Percentiles rank a stretch among this genome's conserved stretches.
These are phyloP conservation scores for Hyposmocoma kahamanoa DNA, from an alignment of 1,140 invertebrate genomes.

Conservation along the genomic window DNA sequence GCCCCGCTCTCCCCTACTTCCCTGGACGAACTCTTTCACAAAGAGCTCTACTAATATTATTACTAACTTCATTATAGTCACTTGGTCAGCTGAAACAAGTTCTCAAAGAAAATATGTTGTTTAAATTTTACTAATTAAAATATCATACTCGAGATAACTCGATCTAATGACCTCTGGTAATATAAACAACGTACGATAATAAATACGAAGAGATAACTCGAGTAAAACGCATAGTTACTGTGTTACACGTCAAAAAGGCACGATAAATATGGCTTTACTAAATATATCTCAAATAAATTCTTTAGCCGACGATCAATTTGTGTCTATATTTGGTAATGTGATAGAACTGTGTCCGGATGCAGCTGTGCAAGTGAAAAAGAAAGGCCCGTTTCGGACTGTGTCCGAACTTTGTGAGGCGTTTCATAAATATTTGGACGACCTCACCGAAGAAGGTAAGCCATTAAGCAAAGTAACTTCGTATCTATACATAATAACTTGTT, in stretches of 20 bases:
- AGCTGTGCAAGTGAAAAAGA: slow-evolving; percentile 66
- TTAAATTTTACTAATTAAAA: too few species aligned
- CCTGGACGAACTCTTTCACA: too few species aligned
- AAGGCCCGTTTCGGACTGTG: slow-evolving; percentile 73
- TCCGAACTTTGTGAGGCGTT: slow-evolving; percentile 72
- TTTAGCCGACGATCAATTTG: slow-evolving; percentile 74
- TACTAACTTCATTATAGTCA: too few species aligned
- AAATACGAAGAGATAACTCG: not conserved
- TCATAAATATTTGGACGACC: slow-evolving; percentile 73
- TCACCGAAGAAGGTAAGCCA: slow-evolving; percentile 72
- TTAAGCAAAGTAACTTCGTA: too few species aligned
- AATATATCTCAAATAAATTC: slow-evolving; percentile 71
- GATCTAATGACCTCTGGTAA: not conserved
- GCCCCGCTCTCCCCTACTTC: too few species aligned
- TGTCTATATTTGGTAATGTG: slow-evolving; percentile 77
- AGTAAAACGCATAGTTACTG: not conserved
- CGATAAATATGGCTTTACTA: not conserved
- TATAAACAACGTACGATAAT: not conserved
- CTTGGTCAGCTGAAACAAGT: too few species aligned
- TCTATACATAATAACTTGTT: too few species aligned
- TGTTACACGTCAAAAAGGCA: not conserved
- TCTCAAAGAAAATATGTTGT: too few species aligned
- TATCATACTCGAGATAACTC: too few species aligned
- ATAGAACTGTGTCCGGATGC: slow-evolving; percentile 77
- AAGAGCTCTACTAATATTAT: too few species aligned